Percentiles rank a stretch among this genome's conserved stretches.
Evolutionary conservation across 2,888 invertebrate species (phyloP).

Genomic region (Epiblema foenella): DNA sequence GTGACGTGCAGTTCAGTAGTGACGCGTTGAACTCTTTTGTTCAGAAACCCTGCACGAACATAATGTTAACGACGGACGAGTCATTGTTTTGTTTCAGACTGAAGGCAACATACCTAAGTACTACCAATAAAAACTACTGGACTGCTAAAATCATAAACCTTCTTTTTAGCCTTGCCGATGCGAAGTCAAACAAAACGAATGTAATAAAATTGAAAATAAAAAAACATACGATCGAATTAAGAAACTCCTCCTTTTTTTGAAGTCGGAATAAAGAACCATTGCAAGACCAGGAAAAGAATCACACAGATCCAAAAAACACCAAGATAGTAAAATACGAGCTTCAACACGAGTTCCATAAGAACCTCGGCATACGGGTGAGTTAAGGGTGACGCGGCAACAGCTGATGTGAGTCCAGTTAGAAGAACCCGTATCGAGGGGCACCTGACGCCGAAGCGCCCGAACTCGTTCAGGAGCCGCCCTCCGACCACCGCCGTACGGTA

Average conservation of each 20-base stretch:
- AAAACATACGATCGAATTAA: no score
- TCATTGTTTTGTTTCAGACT: not conserved
- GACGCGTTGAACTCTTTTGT: conserved; percentile 43
- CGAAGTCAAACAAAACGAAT: no score
- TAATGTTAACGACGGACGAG: not conserved
- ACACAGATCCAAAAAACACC: not conserved
- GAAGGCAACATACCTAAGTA: not conserved
- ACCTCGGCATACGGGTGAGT: conserved; percentile 23
- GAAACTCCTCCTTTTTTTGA: no score
- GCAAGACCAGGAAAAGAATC: not conserved
- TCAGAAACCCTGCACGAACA: not conserved
- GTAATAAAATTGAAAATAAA: not conserved
- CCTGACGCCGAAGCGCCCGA: conserved; percentile 80
- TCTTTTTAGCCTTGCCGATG: no score
- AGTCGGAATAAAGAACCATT: not conserved
- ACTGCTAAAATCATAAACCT: no score
- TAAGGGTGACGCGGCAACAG: conserved; percentile 71
- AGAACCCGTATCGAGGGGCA: conserved; percentile 82
- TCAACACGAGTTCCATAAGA: conserved; percentile 17
- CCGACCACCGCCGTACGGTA: conserved; percentile 72
- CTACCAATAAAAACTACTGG: no score
- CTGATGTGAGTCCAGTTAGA: conserved; percentile 83
- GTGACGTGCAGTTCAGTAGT: conserved; percentile 52
- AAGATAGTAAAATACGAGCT: not conserved
- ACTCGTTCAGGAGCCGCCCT: conserved; percentile 79